Conservation (phyloP, 1,140 invertebrate genomes). For the Trichonephila clavata region DNA sequence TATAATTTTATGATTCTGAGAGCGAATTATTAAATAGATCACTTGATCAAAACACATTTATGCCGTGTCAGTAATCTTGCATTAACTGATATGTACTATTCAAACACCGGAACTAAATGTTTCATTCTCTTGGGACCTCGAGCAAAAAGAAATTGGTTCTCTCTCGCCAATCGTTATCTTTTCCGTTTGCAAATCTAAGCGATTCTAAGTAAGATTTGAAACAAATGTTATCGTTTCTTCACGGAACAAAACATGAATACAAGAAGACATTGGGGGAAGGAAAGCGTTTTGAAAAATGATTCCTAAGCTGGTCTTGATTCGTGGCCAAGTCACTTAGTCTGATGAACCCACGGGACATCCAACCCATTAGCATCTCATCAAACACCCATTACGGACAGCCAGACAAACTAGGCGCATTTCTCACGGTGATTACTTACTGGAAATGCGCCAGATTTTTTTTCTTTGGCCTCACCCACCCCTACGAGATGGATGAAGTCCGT, state of each 20-base stretch:
- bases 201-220: slow-evolving; percentile 15
- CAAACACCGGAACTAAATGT: too few species aligned
- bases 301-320: slow-evolving; percentile 50
- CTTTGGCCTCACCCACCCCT: not conserved
- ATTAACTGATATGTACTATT: too few species aligned
- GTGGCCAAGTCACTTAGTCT: slow-evolving; percentile 64
- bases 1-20: too few species aligned
- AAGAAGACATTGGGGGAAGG: not conserved
- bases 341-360: slow-evolving; percentile 46
- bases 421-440: slow-evolving; percentile 53
- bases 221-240: slow-evolving; percentile 46
- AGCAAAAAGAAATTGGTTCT: not conserved
- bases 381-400: slow-evolving; percentile 61
- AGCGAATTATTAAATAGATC: too few species aligned
- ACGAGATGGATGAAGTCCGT: slow-evolving; percentile 26
- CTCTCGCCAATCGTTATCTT: not conserved
- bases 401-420: slow-evolving; percentile 47
- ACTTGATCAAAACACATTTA: too few species aligned
- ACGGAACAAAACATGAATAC: not conserved
- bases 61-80: too few species aligned
- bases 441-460: slow-evolving; percentile 42
- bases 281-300: slow-evolving; percentile 60
- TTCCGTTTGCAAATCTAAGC: not conserved
- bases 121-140: too few species aligned
- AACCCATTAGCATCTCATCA: slow-evolving; percentile 69